A percentile compares a stretch with the other conserved stretches of the same genome.
Evolutionary conservation across 2,113 vertebrate genomes (phyloP).

Genomic region (Madoqua kirkii): DNA sequence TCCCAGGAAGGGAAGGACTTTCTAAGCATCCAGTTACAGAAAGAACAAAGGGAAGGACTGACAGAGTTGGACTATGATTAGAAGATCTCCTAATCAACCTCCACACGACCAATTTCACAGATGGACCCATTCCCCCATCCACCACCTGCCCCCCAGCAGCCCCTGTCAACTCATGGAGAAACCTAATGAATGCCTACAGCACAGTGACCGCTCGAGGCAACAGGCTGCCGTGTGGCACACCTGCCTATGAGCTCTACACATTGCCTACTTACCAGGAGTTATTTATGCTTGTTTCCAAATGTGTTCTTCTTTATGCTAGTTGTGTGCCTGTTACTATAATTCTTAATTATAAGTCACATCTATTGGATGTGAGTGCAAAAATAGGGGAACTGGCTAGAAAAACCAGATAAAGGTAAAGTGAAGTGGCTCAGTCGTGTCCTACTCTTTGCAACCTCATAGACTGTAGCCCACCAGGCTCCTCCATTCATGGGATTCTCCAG

Average conservation of each 20-base stretch:
- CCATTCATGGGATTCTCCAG: too few species aligned
- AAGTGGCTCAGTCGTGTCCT: too few species aligned
- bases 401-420: neutral
- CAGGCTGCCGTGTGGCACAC: neutral
- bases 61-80: neutral
- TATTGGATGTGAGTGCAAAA: neutral
- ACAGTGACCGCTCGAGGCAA: neutral
- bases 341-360: conserved; percentile 22
- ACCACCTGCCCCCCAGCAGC: neutral
- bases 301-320: neutral
- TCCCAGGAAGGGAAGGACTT: neutral
- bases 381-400: neutral
- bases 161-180: neutral
- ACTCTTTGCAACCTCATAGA: too few species aligned
- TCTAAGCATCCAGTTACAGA: conserved; percentile 6
- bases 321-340: conserved; percentile 2
- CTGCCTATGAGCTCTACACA: neutral
- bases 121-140: neutral
- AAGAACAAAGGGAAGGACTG: conserved; percentile 5
- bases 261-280: neutral
- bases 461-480: too few species aligned
- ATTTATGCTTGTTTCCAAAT: neutral
- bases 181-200: neutral
- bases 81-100: neutral
- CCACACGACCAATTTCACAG: neutral